A percentile compares a stretch with the other conserved stretches of the same genome.
Evolutionary conservation across 1,140 invertebrate genomes (phyloP).

Genomic region (Neelides sp.): DNA sequence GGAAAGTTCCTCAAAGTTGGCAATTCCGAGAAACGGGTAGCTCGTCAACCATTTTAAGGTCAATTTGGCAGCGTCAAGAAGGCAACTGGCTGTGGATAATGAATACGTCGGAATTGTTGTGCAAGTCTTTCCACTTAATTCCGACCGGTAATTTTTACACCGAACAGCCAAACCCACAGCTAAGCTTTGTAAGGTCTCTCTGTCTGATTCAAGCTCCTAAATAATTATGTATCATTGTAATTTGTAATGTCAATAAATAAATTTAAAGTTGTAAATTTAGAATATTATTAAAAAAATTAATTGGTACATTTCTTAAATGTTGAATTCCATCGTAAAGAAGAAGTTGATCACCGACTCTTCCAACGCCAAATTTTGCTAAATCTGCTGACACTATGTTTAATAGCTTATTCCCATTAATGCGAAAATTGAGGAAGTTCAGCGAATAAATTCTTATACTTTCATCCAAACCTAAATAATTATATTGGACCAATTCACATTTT

Average conservation of each 20-base stretch:
- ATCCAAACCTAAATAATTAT: conserved; percentile 19
- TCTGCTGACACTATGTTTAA: conserved; percentile 27
- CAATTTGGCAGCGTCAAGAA: conserved; percentile 25
- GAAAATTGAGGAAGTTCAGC: conserved; percentile 8
- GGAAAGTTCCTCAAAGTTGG: conserved; percentile 23
- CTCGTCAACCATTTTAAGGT: conserved; percentile 25
- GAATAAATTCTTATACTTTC: conserved; percentile 12
- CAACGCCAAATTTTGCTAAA: conserved; percentile 14
- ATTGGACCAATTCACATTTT: neutral
- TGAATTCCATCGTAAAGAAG: conserved; percentile 26
- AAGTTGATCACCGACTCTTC: conserved; percentile 29
- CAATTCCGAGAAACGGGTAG: conserved; percentile 24
- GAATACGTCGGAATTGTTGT: conserved; percentile 23
- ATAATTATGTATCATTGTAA: conserved; percentile 5
- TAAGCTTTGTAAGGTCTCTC: conserved; percentile 23
- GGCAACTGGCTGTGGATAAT: conserved; percentile 21
- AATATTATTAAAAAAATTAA: neutral
- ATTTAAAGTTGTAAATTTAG: neutral
- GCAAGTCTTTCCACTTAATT: conserved; percentile 21
- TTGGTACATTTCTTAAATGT: conserved; percentile 13
- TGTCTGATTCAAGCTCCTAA: conserved; percentile 23
- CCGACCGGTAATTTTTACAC: conserved; percentile 25
- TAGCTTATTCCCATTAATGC: conserved; percentile 14
- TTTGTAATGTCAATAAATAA: neutral
- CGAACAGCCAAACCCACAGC: conserved; percentile 22